These are phyloP conservation scores for Emydocephalus ijimae DNA, from an alignment of 2,113 vertebrate species.

Conservation along the genomic window DNA sequence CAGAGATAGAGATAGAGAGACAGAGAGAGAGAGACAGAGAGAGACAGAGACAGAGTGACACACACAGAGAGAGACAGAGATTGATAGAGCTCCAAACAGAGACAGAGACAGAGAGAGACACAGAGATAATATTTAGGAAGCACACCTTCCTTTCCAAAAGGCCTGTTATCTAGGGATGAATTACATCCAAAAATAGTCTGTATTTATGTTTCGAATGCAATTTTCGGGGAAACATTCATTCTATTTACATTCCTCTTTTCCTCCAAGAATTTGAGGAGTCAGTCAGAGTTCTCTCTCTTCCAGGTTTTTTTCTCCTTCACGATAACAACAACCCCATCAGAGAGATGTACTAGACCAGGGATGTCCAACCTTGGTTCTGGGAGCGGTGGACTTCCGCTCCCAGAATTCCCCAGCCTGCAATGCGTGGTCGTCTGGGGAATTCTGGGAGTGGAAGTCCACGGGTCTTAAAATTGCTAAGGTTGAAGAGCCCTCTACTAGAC, in stretches of 20 bases:
- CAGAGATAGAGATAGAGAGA: accelerated
- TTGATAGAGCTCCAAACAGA: too few species aligned
- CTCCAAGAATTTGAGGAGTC: background rate
- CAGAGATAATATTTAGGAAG: background rate
- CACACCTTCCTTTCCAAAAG: background rate
- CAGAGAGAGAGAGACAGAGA: accelerated
- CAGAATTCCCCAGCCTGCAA: too few species aligned
- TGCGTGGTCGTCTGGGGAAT: too few species aligned
- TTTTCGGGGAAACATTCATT: background rate
- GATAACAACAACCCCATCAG: background rate
- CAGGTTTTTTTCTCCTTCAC: background rate
- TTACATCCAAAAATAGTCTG: background rate
- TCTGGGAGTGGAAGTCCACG: too few species aligned
- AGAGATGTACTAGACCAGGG: background rate
- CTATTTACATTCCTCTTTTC: background rate
- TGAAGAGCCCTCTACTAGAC: too few species aligned
- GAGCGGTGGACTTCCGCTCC: too few species aligned
- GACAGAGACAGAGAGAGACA: too few species aligned
- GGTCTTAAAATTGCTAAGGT: too few species aligned
- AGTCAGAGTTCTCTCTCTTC: background rate
- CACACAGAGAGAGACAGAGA: too few species aligned
- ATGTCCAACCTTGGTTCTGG: too few species aligned
- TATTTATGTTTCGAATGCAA: background rate
- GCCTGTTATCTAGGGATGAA: background rate
- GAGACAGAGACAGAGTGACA: too few species aligned